Conservation (phyloP, 2,797 vertebrate genomes). For the Eleutherodactylus coqui region DNA sequence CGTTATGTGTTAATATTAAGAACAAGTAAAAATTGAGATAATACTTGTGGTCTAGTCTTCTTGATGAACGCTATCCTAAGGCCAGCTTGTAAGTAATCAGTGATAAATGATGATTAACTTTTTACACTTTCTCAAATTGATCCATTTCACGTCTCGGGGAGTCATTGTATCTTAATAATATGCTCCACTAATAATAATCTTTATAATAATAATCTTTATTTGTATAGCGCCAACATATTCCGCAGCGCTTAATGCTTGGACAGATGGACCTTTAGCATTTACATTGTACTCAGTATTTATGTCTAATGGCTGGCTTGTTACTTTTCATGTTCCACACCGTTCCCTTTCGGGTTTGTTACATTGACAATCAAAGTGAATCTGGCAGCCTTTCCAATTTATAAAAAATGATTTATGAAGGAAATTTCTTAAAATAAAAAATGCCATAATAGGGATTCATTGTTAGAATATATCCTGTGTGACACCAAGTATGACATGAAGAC, state of each 20-base stretch:
- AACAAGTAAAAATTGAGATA: no score
- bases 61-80: not conserved
- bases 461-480: not conserved
- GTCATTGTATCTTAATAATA: conserved; percentile 29
- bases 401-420: no score
- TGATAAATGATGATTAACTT: conserved; percentile 41
- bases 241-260: no score
- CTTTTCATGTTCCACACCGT: not conserved
- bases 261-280: not conserved
- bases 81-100: conserved; percentile 3
- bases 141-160: conserved; percentile 15
- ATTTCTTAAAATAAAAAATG: not conserved
- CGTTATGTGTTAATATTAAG: no score
- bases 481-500: not conserved
- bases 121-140: conserved; percentile 32
- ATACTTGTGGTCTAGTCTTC: no score
- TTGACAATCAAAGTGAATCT: not conserved
- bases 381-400: not conserved
- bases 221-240: no score
- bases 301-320: not conserved
- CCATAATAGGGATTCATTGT: not conserved
- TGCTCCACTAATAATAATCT: not conserved
- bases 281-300: conserved; percentile 33
- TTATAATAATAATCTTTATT: no score
- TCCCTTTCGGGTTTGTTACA: not conserved